A percentile compares a stretch with the other conserved stretches of the same genome.
phyloP scores from a whole-genome alignment of 92 coral and sea anemone species.

The Phymanthus crucifer region DNA sequence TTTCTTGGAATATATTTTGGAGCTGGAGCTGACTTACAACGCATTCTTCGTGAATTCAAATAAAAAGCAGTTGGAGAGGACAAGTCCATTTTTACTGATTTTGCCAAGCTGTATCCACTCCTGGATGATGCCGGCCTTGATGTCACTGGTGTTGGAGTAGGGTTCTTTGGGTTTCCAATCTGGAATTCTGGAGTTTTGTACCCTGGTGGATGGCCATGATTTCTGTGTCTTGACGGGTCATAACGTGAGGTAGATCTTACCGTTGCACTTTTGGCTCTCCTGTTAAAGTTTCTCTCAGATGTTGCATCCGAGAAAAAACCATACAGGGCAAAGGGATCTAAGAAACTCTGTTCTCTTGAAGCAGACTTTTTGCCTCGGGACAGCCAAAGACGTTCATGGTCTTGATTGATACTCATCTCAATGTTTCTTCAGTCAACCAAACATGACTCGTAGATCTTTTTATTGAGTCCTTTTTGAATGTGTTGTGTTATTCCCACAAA shows the following conservation, averaged over 20 bases:
- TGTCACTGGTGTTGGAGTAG: constrained; percentile 77
- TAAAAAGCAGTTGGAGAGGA: constrained; percentile 62
- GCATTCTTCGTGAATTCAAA: constrained; percentile 51
- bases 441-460: background rate
- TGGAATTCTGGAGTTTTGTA: constrained; percentile 35
- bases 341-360: constrained; percentile 13
- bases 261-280: constrained; percentile 64
- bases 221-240: constrained; percentile 16
- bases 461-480: background rate
- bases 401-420: constrained; percentile 21
- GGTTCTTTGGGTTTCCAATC: constrained; percentile 45
- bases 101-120: constrained; percentile 62
- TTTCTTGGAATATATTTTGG: constrained; percentile 39
- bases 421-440: background rate
- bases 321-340: constrained; percentile 67
- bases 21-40: constrained; percentile 90
- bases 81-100: constrained; percentile 21
- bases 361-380: constrained; percentile 47
- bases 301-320: constrained; percentile 50
- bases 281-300: constrained; percentile 21
- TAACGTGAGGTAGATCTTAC: constrained; percentile 34
- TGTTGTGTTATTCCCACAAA: background rate
- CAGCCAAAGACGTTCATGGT: constrained; percentile 57
- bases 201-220: constrained; percentile 45
- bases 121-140: constrained; percentile 78